Evolutionary conservation across 1,140 invertebrate genomes (phyloP).

Genomic region (Caenorhabditis brenneri): DNA sequence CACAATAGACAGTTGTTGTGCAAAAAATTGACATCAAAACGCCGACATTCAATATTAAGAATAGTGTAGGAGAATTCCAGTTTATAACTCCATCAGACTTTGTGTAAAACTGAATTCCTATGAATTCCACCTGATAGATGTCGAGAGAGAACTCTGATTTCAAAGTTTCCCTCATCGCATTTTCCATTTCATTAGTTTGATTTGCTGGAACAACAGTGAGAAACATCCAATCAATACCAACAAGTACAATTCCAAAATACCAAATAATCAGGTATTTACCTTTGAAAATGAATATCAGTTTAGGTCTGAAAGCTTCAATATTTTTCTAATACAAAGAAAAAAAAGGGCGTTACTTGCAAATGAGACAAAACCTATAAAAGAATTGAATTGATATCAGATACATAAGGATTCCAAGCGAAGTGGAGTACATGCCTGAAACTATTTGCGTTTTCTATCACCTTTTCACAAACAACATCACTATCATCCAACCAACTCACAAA

Average conservation of each 20-base stretch:
- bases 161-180: neutral
- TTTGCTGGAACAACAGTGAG: neutral
- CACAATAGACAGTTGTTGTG: neutral
- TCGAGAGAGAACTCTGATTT: neutral
- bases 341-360: too few species aligned
- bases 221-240: neutral
- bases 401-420: neutral
- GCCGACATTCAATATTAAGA: neutral
- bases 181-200: neutral
- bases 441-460: too few species aligned
- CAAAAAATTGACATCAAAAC: neutral
- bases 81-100: neutral
- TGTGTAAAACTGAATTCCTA: neutral
- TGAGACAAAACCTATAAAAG: neutral
- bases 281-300: neutral
- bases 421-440: neutral
- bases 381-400: neutral
- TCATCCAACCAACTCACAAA: neutral
- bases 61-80: neutral
- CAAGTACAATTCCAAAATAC: neutral
- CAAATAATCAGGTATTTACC: neutral
- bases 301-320: neutral
- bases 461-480: too few species aligned
- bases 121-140: neutral
- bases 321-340: too few species aligned